Percentiles rank a stretch among this genome's conserved stretches.
phyloP scores from a whole-genome alignment of 92 coral and sea anemone species.

The Palythoa caribaeorum region DNA sequence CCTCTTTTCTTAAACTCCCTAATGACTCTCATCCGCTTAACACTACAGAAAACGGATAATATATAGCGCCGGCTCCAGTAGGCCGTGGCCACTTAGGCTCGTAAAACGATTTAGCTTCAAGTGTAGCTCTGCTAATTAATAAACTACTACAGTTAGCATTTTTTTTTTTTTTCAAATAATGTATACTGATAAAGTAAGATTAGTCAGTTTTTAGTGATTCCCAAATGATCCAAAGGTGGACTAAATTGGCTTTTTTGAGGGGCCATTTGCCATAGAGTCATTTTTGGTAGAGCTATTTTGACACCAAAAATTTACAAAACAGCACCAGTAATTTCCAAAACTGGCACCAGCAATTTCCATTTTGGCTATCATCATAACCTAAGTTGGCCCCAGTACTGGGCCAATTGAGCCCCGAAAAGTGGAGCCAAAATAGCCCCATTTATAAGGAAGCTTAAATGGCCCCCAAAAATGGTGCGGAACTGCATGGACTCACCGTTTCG shows the following conservation, averaged over 20 bases:
- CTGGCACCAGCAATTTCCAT: not conserved
- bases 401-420: not conserved
- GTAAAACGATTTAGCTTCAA: no score
- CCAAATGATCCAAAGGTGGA: not conserved
- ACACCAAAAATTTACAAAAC: not conserved
- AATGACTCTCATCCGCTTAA: no score
- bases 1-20: no score
- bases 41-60: no score
- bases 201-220: not conserved
- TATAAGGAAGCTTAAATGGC: no score
- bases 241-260: not conserved
- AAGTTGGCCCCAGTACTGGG: conserved; percentile 9
- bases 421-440: conserved; percentile 8
- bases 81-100: not conserved
- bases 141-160: no score
- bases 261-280: not conserved
- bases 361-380: not conserved
- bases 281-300: not conserved
- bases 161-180: no score
- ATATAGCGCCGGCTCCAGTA: no score
- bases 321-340: not conserved
- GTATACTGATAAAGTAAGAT: not conserved
- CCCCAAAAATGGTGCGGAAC: not conserved
- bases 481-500: no score
- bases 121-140: no score